Evolutionary conservation across 1,140 invertebrate genomes (phyloP).

Genomic region (Drosophila suzukii): DNA sequence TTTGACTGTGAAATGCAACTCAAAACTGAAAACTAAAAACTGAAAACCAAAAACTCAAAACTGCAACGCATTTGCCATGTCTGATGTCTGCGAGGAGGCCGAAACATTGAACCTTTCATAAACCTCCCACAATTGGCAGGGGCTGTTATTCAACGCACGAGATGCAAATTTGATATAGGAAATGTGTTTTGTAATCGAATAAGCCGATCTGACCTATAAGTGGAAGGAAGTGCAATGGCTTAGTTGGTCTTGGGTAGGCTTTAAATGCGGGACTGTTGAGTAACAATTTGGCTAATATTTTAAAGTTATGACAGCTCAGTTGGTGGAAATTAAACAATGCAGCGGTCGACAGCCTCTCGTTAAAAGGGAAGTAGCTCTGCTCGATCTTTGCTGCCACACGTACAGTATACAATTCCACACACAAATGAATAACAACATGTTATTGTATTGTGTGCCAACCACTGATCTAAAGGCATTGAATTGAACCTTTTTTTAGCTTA

Average conservation of each 20-base stretch:
- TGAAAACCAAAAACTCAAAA: slow-evolving; percentile 8
- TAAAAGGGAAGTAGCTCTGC: no score
- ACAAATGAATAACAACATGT: no score
- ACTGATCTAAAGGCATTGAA: no score
- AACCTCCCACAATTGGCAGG: slow-evolving; percentile 20
- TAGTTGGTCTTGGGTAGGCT: neutral
- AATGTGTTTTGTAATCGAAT: slow-evolving; percentile 40
- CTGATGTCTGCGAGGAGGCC: slow-evolving; percentile 1
- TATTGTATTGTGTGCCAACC: no score
- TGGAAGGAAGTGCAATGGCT: slow-evolving; percentile 39
- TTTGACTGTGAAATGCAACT: slow-evolving; percentile 15
- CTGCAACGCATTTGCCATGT: slow-evolving; percentile 7
- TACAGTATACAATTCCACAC: no score
- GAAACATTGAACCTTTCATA: slow-evolving; percentile 49
- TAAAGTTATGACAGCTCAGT: neutral
- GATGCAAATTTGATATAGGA: slow-evolving; percentile 50
- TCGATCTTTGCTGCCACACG: no score
- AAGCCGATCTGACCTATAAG: slow-evolving; percentile 39
- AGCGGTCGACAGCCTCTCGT: no score
- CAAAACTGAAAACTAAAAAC: slow-evolving; percentile 17
- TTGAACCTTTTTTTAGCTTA: no score
- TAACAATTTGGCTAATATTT: neutral
- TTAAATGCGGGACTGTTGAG: slow-evolving; percentile 7
- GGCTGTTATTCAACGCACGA: slow-evolving; percentile 42
- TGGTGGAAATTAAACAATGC: neutral